Evolutionary conservation across 2,113 vertebrate species (phyloP).

Genomic region (Dasyornis broadbenti): DNA sequence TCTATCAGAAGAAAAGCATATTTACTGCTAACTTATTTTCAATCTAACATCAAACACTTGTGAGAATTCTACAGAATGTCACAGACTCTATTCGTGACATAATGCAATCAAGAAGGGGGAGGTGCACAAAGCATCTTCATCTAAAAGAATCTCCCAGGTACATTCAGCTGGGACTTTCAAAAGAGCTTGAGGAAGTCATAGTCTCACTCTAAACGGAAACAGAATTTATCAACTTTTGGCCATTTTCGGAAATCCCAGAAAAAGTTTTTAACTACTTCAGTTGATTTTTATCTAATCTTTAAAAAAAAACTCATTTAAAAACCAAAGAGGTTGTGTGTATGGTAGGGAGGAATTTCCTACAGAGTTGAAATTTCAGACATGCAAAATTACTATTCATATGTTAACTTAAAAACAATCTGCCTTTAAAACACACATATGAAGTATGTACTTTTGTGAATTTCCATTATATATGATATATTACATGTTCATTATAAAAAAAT

Average conservation of each 20-base stretch:
- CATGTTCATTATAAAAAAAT: background rate
- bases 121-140: background rate
- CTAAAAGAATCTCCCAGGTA: background rate
- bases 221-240: background rate
- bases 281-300: background rate
- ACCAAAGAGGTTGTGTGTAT: rapidly evolving
- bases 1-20: background rate
- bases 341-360: background rate
- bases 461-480: background rate
- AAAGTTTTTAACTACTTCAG: background rate
- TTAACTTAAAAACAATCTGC: background rate
- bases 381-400: background rate
- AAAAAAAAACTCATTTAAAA: no score
- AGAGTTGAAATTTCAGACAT: background rate
- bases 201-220: background rate
- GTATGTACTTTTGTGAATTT: background rate
- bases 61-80: background rate
- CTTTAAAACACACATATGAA: background rate
- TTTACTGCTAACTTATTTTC: background rate
- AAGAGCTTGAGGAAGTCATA: background rate
- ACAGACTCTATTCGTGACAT: background rate
- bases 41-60: background rate
- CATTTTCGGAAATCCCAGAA: background rate
- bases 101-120: background rate
- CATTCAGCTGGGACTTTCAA: background rate